A percentile compares a stretch with the other conserved stretches of the same genome.
Evolutionary conservation across 2,113 vertebrate species (phyloP).

Genomic region (Dicerorhinus sumatrensis): DNA sequence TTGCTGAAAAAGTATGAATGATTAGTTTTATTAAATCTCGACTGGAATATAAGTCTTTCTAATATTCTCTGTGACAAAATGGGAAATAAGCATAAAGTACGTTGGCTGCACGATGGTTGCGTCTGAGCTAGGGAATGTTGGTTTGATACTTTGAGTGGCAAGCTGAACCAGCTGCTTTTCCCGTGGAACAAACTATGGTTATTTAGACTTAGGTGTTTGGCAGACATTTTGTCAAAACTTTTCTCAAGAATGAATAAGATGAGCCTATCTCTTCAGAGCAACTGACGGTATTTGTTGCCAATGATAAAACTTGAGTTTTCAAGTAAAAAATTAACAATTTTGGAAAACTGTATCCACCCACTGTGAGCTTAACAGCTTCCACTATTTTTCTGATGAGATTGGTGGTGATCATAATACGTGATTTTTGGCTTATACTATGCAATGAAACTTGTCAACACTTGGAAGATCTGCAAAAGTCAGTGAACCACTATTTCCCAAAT

Average conservation of each 20-base stretch:
- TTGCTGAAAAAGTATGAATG: not conserved
- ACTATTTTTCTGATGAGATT: constrained; percentile 7
- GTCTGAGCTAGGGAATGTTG: not conserved
- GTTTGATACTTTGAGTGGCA: not conserved
- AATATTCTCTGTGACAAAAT: not conserved
- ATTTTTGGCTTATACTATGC: not conserved
- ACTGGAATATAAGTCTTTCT: not conserved
- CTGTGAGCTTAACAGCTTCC: not conserved
- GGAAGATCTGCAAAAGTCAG: not conserved
- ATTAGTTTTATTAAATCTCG: not conserved
- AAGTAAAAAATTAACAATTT: constrained; percentile 1
- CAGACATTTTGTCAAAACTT: not conserved
- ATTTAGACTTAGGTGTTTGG: not conserved
- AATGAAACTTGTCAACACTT: not conserved
- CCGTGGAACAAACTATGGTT: not conserved
- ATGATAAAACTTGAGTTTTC: not conserved
- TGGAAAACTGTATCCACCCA: not conserved
- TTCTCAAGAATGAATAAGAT: not conserved
- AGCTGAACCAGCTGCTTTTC: not conserved
- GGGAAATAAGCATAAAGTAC: not conserved
- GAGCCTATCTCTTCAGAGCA: not conserved
- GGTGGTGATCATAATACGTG: not conserved
- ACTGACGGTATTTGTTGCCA: not conserved
- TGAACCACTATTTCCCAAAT: not conserved
- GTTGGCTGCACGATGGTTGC: not conserved